Percentiles rank a stretch among this genome's conserved stretches.
Conservation (phyloP, 2,888 invertebrate species). For the Campoplex nolae region DNA sequence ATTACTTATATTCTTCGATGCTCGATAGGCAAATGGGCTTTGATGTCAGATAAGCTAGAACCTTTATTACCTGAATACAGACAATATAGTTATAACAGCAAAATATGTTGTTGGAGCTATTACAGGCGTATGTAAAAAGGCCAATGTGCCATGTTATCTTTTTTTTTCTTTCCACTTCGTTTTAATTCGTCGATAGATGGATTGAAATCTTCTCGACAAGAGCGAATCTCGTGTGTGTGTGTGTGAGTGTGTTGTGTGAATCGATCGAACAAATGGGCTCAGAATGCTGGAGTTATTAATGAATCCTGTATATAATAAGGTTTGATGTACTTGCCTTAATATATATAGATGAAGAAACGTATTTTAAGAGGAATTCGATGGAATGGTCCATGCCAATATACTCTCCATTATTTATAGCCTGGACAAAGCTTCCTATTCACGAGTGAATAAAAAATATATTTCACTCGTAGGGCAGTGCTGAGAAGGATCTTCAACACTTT, state of each 20-base stretch:
- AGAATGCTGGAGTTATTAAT: constrained; percentile 34
- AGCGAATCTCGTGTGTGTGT: not conserved
- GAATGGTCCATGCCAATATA: constrained; percentile 55
- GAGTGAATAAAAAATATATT: constrained; percentile 20
- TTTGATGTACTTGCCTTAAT: constrained; percentile 9
- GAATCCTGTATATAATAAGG: not conserved
- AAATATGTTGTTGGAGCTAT: constrained; percentile 1
- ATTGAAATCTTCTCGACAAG: constrained; percentile 39
- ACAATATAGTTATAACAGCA: constrained; percentile 1
- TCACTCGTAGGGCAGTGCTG: not conserved
- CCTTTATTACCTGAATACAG: constrained; percentile 23
- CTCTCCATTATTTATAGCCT: constrained; percentile 47
- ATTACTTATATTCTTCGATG: constrained; percentile 61
- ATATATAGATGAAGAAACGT: not conserved
- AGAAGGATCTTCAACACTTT: constrained; percentile 13
- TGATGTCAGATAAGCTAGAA: constrained; percentile 16
- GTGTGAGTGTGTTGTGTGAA: not conserved
- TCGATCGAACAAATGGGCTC: constrained; percentile 5
- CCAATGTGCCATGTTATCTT: constrained; percentile 19
- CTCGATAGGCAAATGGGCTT: constrained; percentile 61
- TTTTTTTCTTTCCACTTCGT: not conserved
- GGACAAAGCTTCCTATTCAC: constrained; percentile 65
- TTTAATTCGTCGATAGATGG: constrained; percentile 27
- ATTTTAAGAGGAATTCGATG: constrained; percentile 58
- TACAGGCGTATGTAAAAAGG: constrained; percentile 23